phyloP scores from a whole-genome alignment of 2,113 vertebrate genomes.

The Scartelaos histophorus region DNA sequence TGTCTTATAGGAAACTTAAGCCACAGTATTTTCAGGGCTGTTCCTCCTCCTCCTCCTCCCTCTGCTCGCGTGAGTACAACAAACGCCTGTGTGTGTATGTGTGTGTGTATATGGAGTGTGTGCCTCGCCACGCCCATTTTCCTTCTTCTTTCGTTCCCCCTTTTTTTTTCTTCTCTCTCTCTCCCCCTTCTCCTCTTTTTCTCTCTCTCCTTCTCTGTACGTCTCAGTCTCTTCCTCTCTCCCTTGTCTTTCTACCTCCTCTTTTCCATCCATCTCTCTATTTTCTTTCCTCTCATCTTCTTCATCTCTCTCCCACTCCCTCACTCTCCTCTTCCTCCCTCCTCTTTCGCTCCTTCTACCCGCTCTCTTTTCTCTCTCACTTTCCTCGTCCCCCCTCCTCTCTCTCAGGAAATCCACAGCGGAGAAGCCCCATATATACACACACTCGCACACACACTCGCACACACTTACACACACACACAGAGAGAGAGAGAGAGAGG shows the following conservation, averaged over 20 bases:
- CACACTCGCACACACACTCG: slow-evolving; percentile 33
- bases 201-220: too few species aligned
- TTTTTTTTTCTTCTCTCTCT: not conserved
- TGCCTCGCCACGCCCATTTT: slow-evolving; percentile 63
- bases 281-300: too few species aligned
- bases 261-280: not conserved
- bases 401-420: slow-evolving; percentile 76
- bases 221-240: not conserved
- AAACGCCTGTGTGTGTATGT: slow-evolving; percentile 47
- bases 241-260: not conserved
- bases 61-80: slow-evolving; percentile 79
- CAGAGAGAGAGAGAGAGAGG: slow-evolving; percentile 66
- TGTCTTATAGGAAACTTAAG: slow-evolving; percentile 23
- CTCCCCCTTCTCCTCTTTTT: not conserved
- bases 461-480: slow-evolving; percentile 34
- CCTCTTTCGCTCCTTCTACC: slow-evolving; percentile 4
- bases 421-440: slow-evolving; percentile 56
- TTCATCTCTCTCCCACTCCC: too few species aligned
- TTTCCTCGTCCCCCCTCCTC: slow-evolving; percentile 38
- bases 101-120: slow-evolving; percentile 39
- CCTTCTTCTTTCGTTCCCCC: slow-evolving; percentile 39
- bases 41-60: slow-evolving; percentile 45
- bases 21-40: slow-evolving; percentile 38
- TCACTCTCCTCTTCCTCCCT: too few species aligned
- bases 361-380: not conserved